A percentile compares a stretch with the other conserved stretches of the same genome.
Evolutionary conservation across 2,113 vertebrate species (phyloP).

Genomic region (Ovibos moschatus): DNA sequence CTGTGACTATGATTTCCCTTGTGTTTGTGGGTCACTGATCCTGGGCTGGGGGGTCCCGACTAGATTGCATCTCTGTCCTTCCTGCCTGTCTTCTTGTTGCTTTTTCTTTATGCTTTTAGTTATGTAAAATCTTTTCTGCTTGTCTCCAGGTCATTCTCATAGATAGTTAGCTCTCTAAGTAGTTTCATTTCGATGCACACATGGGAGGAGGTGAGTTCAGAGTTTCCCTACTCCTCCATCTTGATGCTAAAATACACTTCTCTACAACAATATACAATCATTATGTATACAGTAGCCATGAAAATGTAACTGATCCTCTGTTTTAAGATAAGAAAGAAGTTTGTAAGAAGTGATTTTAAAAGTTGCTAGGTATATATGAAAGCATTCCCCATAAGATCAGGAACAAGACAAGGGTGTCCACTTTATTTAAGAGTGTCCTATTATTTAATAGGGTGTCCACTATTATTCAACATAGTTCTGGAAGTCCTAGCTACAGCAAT

Average conservation of each 20-base stretch:
- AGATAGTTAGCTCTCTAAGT: background rate
- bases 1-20: background rate
- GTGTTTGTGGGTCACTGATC: background rate
- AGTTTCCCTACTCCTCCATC: background rate
- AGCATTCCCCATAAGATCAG: background rate
- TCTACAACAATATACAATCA: background rate
- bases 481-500: background rate
- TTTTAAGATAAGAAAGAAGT: constrained; percentile 42
- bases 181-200: background rate
- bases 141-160: background rate
- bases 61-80: background rate
- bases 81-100: background rate
- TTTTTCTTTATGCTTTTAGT: background rate
- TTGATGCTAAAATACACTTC: background rate
- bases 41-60: background rate
- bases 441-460: background rate
- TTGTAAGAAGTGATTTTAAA: constrained; percentile 32
- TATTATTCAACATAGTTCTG: background rate
- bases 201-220: background rate
- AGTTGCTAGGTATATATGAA: constrained; percentile 1
- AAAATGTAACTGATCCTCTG: constrained; percentile 15
- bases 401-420: background rate
- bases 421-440: background rate
- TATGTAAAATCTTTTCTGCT: background rate
- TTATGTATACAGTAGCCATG: background rate